A percentile compares a stretch with the other conserved stretches of the same genome.
These are phyloP conservation scores for Caretta caretta DNA, from an alignment of 2,113 vertebrate species.

Conservation along the genomic window DNA sequence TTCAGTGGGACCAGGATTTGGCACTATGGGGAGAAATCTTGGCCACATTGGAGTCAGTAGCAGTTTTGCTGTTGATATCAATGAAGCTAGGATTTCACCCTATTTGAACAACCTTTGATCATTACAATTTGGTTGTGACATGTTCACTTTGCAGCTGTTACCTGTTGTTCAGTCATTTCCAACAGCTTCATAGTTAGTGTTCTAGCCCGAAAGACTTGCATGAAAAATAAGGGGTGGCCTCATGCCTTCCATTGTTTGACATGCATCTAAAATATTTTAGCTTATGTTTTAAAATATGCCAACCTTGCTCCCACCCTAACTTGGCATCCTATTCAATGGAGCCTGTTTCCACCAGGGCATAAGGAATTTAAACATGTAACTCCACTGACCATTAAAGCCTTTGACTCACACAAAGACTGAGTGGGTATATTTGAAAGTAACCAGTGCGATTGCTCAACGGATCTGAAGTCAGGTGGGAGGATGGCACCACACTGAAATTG, in stretches of 20 bases:
- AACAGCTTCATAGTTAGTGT: constrained; percentile 64
- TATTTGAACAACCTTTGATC: constrained; percentile 58
- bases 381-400: constrained; percentile 18
- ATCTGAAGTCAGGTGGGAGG: not conserved
- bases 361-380: constrained; percentile 53
- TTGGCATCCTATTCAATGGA: not conserved
- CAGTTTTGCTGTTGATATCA: constrained; percentile 51
- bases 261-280: constrained; percentile 62
- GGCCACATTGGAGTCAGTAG: constrained; percentile 42
- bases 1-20: not conserved
- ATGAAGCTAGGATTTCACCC: constrained; percentile 26
- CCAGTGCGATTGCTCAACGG: accelerated
- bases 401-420: not conserved
- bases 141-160: constrained; percentile 52
- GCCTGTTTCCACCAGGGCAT: constrained; percentile 16
- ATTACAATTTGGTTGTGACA: constrained; percentile 58
- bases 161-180: constrained; percentile 30
- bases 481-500: not conserved
- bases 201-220: constrained; percentile 35
- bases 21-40: constrained; percentile 18
- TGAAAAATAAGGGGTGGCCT: constrained; percentile 45
- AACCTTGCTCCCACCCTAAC: constrained; percentile 43
- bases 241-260: constrained; percentile 52
- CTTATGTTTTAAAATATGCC: constrained; percentile 24
- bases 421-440: not conserved